phyloP scores from a whole-genome alignment of 2,888 invertebrate genomes.

The Caenorhabditis becei region DNA sequence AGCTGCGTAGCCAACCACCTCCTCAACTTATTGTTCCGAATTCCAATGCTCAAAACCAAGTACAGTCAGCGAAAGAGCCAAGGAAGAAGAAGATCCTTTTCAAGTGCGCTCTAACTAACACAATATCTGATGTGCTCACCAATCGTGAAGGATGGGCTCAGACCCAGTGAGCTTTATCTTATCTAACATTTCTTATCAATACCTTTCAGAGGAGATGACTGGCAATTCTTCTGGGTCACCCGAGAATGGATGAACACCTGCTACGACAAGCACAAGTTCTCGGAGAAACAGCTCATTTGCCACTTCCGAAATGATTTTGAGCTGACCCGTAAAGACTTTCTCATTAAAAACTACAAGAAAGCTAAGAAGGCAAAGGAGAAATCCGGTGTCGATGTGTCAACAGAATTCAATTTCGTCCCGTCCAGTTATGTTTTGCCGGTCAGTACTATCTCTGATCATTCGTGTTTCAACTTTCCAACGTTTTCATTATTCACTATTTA shows the following conservation, averaged over 20 bases:
- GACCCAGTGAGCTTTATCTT: conserved; percentile 65
- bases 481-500: conserved; percentile 2
- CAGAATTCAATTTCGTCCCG: conserved; percentile 84
- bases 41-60: conserved; percentile 10
- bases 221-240: conserved; percentile 86
- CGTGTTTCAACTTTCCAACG: too few species aligned
- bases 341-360: conserved; percentile 79
- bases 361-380: conserved; percentile 71
- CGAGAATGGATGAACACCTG: conserved; percentile 84
- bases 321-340: conserved; percentile 84
- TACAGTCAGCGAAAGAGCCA: conserved; percentile 27
- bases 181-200: too few species aligned
- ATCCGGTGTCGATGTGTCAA: conserved; percentile 50
- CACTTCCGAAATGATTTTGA: conserved; percentile 86
- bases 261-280: conserved; percentile 83
- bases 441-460: conserved; percentile 31
- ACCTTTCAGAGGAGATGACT: conserved; percentile 83
- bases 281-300: conserved; percentile 84
- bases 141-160: conserved; percentile 75
- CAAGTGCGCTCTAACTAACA: conserved; percentile 77
- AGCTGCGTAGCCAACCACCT: background rate
- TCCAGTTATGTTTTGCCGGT: conserved; percentile 86
- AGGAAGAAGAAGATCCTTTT: conserved; percentile 64
- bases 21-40: conserved; percentile 26
- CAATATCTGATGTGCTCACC: conserved; percentile 77